Evolutionary conservation across 2,797 vertebrate species (phyloP).

Genomic region (Melanogrammus aeglefinus): DNA sequence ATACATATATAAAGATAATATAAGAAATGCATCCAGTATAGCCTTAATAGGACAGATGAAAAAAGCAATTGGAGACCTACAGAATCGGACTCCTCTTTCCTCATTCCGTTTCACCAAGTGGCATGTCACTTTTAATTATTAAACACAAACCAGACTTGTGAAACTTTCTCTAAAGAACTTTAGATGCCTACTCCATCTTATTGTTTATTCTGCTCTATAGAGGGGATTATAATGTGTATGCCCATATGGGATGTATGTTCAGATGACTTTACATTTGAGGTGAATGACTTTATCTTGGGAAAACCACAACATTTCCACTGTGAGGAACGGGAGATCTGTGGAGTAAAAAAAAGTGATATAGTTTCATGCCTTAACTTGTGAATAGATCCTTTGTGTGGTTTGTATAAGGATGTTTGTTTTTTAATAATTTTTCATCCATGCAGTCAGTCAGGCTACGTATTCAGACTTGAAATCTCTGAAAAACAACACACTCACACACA

Average conservation of each 20-base stretch:
- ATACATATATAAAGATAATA: too few relatives aligned
- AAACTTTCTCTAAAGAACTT: neutral
- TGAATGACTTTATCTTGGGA: neutral
- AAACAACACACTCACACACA: neutral
- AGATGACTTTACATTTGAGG: neutral
- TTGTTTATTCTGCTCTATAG: neutral
- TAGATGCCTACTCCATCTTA: neutral
- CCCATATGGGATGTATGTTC: neutral
- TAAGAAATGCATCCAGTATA: too few relatives aligned
- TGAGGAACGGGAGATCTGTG: neutral
- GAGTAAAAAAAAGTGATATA: neutral
- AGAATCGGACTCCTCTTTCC: too few relatives aligned
- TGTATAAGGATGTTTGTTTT: neutral
- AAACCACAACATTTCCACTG: neutral
- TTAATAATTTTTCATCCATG: neutral
- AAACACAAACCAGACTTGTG: neutral
- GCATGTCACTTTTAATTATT: neutral
- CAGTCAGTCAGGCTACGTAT: neutral
- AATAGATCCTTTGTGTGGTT: slow-evolving; percentile 45
- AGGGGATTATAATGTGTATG: neutral
- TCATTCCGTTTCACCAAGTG: neutral
- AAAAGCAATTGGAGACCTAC: too few relatives aligned
- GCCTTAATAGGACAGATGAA: too few relatives aligned
- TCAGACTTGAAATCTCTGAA: neutral
- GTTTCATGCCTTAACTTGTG: slow-evolving; percentile 37